phyloP scores from a whole-genome alignment of 2,113 vertebrate genomes.

The Chlorodrepanis virens region DNA sequence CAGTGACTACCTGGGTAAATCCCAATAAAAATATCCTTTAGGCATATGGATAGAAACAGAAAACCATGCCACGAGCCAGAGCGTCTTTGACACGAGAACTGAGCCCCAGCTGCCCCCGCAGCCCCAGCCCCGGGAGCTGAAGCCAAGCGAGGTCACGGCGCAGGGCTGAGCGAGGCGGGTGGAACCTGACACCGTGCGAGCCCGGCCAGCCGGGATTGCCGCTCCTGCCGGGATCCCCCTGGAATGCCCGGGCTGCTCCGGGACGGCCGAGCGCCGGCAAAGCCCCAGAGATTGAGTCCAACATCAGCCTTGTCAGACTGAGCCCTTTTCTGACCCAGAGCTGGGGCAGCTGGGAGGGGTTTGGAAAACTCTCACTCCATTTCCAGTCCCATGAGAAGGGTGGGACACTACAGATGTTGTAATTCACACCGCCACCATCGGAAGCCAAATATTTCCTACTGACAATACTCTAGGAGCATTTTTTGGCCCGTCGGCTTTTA shows the following conservation, averaged over 20 bases:
- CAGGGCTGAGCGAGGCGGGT: too few species aligned
- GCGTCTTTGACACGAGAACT: not conserved
- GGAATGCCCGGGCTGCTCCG: too few species aligned
- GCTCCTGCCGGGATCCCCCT: too few species aligned
- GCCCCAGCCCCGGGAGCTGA: too few species aligned
- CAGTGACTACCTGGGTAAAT: not conserved
- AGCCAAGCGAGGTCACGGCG: too few species aligned
- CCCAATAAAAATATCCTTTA: not conserved
- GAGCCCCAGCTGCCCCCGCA: not conserved
- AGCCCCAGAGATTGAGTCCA: too few species aligned
- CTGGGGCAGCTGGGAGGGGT: not conserved
- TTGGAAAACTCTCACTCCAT: not conserved
- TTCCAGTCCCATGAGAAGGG: not conserved
- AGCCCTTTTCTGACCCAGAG: too few species aligned
- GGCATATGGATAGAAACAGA: conserved; percentile 1
- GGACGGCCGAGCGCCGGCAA: too few species aligned
- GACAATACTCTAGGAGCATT: not conserved
- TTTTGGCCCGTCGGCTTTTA: not conserved
- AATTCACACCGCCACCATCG: not conserved
- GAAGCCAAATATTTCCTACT: not conserved
- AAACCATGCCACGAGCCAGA: not conserved
- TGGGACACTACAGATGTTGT: not conserved
- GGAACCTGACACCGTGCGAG: too few species aligned
- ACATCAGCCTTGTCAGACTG: too few species aligned
- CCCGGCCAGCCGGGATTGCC: too few species aligned